Base-by-base conservation (phyloP, 2,888 invertebrate species). In the Acleris emargana region DNA sequence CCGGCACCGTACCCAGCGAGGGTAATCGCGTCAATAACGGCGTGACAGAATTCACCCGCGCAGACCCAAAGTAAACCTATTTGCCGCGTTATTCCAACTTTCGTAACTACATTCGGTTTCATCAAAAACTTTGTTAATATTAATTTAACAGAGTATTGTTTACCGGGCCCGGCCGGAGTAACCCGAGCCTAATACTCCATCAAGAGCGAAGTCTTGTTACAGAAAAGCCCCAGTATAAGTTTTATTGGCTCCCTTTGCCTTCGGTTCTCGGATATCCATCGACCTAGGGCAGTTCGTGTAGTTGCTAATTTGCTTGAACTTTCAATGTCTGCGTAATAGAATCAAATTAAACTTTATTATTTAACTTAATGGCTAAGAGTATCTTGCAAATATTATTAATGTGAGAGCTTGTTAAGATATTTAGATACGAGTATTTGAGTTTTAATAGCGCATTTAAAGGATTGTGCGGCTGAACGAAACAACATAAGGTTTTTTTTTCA, bases 201-300 rank as follows among this genome's bases (percentile, higher is more conserved):
- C 17, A 22, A 58, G 62, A 62, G 51, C 28, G 51, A 58, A 58
- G 50, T 45, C 51, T 43, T 51, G 51, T 45, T 62, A 57, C 22
- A 45, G 16, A 42, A 32, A 51, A 57, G 32, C 55, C 28, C 18
- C 18, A 9, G 28, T 18, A 28, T 53, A 53, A 58, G 7, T 51
- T 45, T 58, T 45, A 58, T 63, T 52, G 58, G 47, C 22, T 52
- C 43, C 11, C 32, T 38, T 25, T 45, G 13, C 11, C 32, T 38
- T 25, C 32, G 13, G 28, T 58, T 51, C 20, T 45, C 25, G 4
- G 42, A 11, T 38, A 17, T 18, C 25, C 38, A 25, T 62, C 49
- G 47, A 4, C 28, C 42, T n/a, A 3, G 6, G 18, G 59, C 42
- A 17, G 22, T 45, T 60, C 52, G 11, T 43, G n/a, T 3, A 53